A percentile compares a stretch with the other conserved stretches of the same genome.
Conservation (phyloP, 2,797 vertebrate genomes). For the Huso huso region DNA sequence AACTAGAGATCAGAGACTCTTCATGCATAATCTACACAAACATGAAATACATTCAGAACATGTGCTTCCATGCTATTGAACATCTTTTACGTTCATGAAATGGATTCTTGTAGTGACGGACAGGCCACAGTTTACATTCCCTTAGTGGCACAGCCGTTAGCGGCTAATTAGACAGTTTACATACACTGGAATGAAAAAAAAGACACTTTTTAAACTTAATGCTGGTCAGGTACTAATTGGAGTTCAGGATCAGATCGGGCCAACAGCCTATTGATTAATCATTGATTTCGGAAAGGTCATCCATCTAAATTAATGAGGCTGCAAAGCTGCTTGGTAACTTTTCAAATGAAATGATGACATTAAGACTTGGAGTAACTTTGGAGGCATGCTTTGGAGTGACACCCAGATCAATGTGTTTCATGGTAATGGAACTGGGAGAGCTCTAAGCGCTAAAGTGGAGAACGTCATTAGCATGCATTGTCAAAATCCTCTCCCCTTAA, state of each 20-base stretch:
- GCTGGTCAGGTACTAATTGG: conserved; percentile 15
- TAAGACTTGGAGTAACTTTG: conserved; percentile 25
- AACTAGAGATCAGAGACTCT: too few relatives aligned
- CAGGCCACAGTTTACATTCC: too few relatives aligned
- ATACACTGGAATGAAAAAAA: neutral
- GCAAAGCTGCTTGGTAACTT: conserved; percentile 24
- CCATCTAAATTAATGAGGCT: conserved; percentile 48
- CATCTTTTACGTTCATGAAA: too few relatives aligned
- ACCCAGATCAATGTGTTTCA: conserved; percentile 33
- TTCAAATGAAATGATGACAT: conserved; percentile 47
- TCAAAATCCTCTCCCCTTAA: conserved; percentile 9
- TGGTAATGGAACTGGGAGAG: conserved; percentile 34
- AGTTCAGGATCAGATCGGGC: conserved; percentile 16
- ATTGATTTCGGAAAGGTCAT: conserved; percentile 61
- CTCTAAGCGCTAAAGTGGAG: conserved; percentile 18
- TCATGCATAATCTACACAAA: too few relatives aligned
- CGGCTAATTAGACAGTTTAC: conserved; percentile 4
- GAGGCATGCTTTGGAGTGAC: conserved; percentile 33
- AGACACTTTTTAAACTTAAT: neutral
- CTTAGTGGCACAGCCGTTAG: neutral
- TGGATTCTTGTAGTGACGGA: too few relatives aligned
- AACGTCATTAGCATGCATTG: conserved; percentile 29
- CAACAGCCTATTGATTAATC: conserved; percentile 56
- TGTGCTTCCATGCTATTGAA: too few relatives aligned
- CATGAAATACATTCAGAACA: too few relatives aligned